Evolutionary conservation across 2,888 invertebrate species (phyloP).

Genomic region (Endotricha flammealis): DNA sequence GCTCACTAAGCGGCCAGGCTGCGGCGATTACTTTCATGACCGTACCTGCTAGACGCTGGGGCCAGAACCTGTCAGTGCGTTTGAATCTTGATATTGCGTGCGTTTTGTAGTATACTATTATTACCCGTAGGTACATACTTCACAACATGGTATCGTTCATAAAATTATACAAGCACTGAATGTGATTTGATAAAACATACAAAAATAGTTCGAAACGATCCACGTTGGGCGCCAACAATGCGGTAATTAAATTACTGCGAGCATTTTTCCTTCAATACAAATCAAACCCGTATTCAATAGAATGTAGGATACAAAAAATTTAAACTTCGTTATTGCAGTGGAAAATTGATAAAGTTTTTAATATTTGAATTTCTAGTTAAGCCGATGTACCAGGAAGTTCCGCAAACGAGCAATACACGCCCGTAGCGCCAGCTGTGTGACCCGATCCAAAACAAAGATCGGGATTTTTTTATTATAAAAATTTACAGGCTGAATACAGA

Average conservation of each 20-base stretch:
- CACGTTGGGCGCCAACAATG: too few relatives aligned
- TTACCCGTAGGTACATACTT: too few relatives aligned
- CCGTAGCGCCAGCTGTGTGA: slow-evolving; percentile 10
- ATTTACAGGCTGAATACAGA: slow-evolving; percentile 1
- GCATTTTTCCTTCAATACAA: slow-evolving; percentile 9
- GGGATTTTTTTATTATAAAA: slow-evolving; percentile 6
- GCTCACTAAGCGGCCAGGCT: too few relatives aligned
- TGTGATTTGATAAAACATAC: too few relatives aligned
- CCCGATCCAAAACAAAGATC: slow-evolving; percentile 10
- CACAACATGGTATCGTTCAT: too few relatives aligned
- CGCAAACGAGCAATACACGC: slow-evolving; percentile 11
- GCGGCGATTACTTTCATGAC: too few relatives aligned
- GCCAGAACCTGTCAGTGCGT: too few relatives aligned
- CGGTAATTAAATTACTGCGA: slow-evolving; percentile 17
- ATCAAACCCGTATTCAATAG: neutral
- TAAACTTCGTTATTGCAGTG: neutral
- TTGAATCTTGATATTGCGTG: too few relatives aligned
- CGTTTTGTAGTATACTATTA: too few relatives aligned
- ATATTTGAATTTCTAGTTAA: slow-evolving; percentile 11
- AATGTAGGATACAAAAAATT: neutral
- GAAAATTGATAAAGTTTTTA: slow-evolving; percentile 1
- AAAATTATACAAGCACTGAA: too few relatives aligned
- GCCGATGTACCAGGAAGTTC: slow-evolving; percentile 8
- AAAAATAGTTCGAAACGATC: too few relatives aligned
- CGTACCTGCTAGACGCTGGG: too few relatives aligned